phyloP scores from a whole-genome alignment of 2,797 vertebrate species.

The Characodon lateralis region DNA sequence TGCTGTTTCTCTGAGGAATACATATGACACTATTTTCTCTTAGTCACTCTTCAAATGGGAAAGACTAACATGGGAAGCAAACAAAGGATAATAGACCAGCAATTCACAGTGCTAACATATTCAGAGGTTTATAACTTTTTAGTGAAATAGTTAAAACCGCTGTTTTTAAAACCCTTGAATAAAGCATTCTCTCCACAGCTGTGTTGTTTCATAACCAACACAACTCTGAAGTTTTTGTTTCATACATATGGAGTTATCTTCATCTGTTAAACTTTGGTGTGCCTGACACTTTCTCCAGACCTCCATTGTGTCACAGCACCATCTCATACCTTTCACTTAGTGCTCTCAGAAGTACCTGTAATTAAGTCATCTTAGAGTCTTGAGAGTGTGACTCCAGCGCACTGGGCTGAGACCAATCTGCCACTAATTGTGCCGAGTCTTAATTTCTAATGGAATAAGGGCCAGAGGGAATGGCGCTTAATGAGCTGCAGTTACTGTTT shows the following conservation, averaged over 20 bases:
- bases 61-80: neutral
- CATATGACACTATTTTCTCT: neutral
- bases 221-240: neutral
- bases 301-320: conserved; percentile 29
- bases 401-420: conserved; percentile 77
- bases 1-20: neutral
- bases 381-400: conserved; percentile 62
- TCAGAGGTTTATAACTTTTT: neutral
- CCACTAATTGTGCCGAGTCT: conserved; percentile 80
- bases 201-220: neutral
- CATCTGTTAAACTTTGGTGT: conserved; percentile 21
- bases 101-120: neutral
- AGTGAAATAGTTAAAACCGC: neutral
- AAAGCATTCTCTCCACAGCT: neutral
- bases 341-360: conserved; percentile 70
- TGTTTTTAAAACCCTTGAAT: neutral
- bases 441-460: conserved; percentile 82
- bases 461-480: conserved; percentile 74
- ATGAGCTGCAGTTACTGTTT: conserved; percentile 68
- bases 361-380: conserved; percentile 78
- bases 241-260: conserved; percentile 8
- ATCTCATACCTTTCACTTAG: conserved; percentile 22
- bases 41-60: too few relatives aligned
- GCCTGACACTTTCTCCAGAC: conserved; percentile 39
- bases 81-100: conserved; percentile 6